These are phyloP conservation scores for Stichodactyla helianthus DNA, from an alignment of 64 coral and sea anemone species.

Conservation along the genomic window DNA sequence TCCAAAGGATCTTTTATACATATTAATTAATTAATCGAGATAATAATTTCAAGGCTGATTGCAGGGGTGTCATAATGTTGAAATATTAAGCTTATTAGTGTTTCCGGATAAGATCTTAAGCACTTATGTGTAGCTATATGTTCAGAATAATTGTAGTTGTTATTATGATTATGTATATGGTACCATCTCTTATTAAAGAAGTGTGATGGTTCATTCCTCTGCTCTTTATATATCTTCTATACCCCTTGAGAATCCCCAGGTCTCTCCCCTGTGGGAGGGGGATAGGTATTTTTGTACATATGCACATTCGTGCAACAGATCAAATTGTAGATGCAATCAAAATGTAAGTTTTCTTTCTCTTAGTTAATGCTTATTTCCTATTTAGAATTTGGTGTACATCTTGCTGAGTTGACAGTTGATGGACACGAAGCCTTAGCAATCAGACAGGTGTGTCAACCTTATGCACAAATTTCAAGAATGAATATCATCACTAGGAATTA, in stretches of 20 bases:
- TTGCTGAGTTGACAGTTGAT: slow-evolving; percentile 87
- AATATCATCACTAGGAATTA: not conserved
- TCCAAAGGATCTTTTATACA: not conserved
- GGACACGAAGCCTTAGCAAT: slow-evolving; percentile 74
- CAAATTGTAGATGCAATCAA: no score
- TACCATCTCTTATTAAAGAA: no score
- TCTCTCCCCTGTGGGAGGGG: no score
- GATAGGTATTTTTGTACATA: no score
- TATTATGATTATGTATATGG: not conserved
- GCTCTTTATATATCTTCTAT: no score
- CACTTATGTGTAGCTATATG: not conserved
- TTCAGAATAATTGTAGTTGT: not conserved
- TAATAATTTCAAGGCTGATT: no score
- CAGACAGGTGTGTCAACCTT: slow-evolving; percentile 61
- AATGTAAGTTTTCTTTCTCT: not conserved
- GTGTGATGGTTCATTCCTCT: no score
- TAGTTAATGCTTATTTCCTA: not conserved
- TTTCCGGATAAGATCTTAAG: not conserved
- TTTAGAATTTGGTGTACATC: slow-evolving; percentile 93
- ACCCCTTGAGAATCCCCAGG: no score
- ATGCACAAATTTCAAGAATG: not conserved
- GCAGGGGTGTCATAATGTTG: no score
- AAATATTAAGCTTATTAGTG: not conserved
- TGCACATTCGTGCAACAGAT: not conserved
- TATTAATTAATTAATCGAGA: not conserved